Conservation (phyloP, 2,888 invertebrate species). For the Fragum whitleyi region DNA sequence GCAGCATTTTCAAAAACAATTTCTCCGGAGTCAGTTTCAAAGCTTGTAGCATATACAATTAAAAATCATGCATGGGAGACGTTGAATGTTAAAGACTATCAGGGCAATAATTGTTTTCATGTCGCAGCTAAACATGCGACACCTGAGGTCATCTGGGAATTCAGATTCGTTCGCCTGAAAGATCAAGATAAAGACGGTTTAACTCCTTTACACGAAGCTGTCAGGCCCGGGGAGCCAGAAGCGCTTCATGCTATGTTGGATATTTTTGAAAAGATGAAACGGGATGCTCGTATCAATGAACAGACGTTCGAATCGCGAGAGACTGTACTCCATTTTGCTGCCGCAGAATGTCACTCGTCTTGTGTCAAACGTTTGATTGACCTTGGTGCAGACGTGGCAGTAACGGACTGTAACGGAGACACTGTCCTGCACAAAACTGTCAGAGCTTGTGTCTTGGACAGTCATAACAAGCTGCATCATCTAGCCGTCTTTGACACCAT, state of each 20-base stretch:
- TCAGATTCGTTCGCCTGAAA: slow-evolving; percentile 72
- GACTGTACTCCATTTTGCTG: slow-evolving; percentile 72
- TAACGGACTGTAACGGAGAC: slow-evolving; percentile 73
- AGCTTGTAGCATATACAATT: slow-evolving; percentile 77
- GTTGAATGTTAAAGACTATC: slow-evolving; percentile 75
- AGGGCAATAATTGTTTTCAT: slow-evolving; percentile 81
- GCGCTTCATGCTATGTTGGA: slow-evolving; percentile 71
- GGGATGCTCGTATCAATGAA: slow-evolving; percentile 75
- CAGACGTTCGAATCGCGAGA: slow-evolving; percentile 62
- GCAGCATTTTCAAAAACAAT: slow-evolving; percentile 68
- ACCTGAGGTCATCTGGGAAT: slow-evolving; percentile 76
- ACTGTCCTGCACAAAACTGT: slow-evolving; percentile 77
- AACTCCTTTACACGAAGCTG: slow-evolving; percentile 73
- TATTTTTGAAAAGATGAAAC: slow-evolving; percentile 72
- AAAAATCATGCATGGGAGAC: slow-evolving; percentile 81
- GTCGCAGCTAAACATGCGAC: slow-evolving; percentile 75
- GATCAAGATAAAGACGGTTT: slow-evolving; percentile 71
- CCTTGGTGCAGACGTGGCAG: slow-evolving; percentile 75
- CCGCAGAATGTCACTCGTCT: slow-evolving; percentile 58
- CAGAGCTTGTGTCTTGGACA: slow-evolving; percentile 62
- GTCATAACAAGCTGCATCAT: slow-evolving; percentile 53
- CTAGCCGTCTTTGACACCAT: slow-evolving; percentile 69
- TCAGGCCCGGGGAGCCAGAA: slow-evolving; percentile 69
- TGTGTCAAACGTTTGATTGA: slow-evolving; percentile 71
- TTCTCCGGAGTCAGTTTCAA: slow-evolving; percentile 65